These are phyloP conservation scores for Drosophila melanocephala DNA, from an alignment of 2,888 invertebrate species.

Conservation along the genomic window DNA sequence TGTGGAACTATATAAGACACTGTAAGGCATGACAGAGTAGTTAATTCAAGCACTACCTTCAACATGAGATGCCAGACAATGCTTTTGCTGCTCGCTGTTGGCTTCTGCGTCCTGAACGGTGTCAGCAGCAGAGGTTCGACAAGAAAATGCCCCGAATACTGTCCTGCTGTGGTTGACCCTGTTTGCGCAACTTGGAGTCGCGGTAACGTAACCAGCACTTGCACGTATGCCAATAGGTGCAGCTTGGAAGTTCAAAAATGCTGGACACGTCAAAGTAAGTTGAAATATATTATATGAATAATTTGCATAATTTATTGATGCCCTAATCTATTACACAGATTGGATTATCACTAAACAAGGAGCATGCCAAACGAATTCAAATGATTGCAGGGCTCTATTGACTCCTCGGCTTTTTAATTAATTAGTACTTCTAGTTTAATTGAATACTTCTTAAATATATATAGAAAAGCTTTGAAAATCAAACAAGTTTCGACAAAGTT, in stretches of 20 bases:
- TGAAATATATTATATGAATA: neutral
- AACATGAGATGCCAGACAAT: neutral
- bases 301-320: neutral
- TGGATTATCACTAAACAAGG: neutral
- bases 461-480: neutral
- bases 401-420: neutral
- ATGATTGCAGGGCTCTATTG: neutral
- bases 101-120: accelerated
- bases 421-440: neutral
- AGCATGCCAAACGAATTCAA: neutral
- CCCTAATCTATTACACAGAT: neutral
- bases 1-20: neutral
- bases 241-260: neutral
- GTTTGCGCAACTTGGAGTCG: neutral
- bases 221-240: neutral
- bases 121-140: neutral
- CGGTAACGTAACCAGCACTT: neutral
- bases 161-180: neutral
- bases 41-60: neutral
- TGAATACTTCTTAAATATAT: neutral
- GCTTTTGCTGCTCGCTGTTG: neutral
- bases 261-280: neutral
- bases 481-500: neutral
- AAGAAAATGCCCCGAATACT: neutral
- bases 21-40: neutral